phyloP scores from a whole-genome alignment of 2,888 invertebrate genomes.

The Nephrocerus scutellatus region DNA sequence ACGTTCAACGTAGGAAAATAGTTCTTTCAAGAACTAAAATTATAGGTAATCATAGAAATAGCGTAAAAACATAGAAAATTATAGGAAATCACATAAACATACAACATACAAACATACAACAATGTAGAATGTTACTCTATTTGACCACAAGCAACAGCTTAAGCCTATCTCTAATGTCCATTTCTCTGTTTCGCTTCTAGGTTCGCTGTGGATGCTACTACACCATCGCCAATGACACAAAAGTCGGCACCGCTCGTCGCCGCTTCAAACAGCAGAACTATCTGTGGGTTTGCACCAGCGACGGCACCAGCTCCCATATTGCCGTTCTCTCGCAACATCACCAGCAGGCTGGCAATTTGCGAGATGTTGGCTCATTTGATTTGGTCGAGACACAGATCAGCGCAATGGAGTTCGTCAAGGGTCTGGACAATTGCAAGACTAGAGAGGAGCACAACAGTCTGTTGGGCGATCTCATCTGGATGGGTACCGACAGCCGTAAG shows the following conservation, averaged over 20 bases:
- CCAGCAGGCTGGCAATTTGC: slow-evolving; percentile 64
- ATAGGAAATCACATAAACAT: too few species aligned
- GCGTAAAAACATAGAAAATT: too few species aligned
- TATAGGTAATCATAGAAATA: too few species aligned
- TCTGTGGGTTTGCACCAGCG: slow-evolving; percentile 84
- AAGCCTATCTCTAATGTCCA: background rate
- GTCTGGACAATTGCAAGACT: slow-evolving; percentile 47
- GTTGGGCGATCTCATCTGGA: slow-evolving; percentile 74
- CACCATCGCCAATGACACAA: slow-evolving; percentile 56
- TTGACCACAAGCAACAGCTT: background rate
- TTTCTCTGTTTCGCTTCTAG: slow-evolving; percentile 46
- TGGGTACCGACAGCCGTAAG: slow-evolving; percentile 80
- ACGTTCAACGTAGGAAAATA: too few species aligned
- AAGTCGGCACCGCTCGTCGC: slow-evolving; percentile 52
- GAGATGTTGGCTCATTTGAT: slow-evolving; percentile 70
- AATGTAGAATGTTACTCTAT: background rate
- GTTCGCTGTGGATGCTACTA: slow-evolving; percentile 89
- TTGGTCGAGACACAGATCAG: slow-evolving; percentile 73
- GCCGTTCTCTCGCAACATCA: slow-evolving; percentile 68
- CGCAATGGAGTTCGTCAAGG: slow-evolving; percentile 78
- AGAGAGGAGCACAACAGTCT: slow-evolving; percentile 38
- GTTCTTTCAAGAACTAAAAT: too few species aligned
- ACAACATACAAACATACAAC: background rate
- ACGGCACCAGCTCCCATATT: slow-evolving; percentile 69
- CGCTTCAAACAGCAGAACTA: slow-evolving; percentile 69